These are phyloP conservation scores for Macropis europaea DNA, from an alignment of 2,888 invertebrate species.

Conservation along the genomic window DNA sequence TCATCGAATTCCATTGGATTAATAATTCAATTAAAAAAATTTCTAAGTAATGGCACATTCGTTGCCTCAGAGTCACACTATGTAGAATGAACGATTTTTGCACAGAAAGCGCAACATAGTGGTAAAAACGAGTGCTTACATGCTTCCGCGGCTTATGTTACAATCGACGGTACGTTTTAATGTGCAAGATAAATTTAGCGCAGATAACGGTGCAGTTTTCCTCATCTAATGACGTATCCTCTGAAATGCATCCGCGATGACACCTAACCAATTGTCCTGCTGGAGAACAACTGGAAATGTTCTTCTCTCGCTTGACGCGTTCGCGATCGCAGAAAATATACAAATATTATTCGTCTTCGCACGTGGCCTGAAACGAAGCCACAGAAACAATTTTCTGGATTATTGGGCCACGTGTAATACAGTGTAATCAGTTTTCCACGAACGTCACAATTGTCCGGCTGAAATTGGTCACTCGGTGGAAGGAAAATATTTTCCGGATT, in stretches of 20 bases:
- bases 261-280: neutral
- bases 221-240: neutral
- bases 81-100: neutral
- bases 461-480: neutral
- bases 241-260: neutral
- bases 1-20: too few species aligned
- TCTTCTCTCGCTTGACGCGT: too few species aligned
- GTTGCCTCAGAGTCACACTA: too few species aligned
- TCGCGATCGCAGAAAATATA: too few species aligned
- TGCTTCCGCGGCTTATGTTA: neutral
- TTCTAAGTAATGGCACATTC: too few species aligned
- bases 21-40: too few species aligned
- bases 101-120: neutral
- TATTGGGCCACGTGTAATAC: neutral
- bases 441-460: neutral
- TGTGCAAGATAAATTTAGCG: constrained; percentile 9
- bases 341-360: neutral
- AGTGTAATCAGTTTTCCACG: neutral
- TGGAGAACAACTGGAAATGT: too few species aligned
- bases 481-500: constrained; percentile 7
- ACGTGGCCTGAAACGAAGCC: neutral
- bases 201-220: constrained; percentile 16
- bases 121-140: neutral
- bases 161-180: neutral
- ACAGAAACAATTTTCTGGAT: constrained; percentile 8